phyloP scores from a whole-genome alignment of 2,888 invertebrate species.

The Lissonota sp. region DNA sequence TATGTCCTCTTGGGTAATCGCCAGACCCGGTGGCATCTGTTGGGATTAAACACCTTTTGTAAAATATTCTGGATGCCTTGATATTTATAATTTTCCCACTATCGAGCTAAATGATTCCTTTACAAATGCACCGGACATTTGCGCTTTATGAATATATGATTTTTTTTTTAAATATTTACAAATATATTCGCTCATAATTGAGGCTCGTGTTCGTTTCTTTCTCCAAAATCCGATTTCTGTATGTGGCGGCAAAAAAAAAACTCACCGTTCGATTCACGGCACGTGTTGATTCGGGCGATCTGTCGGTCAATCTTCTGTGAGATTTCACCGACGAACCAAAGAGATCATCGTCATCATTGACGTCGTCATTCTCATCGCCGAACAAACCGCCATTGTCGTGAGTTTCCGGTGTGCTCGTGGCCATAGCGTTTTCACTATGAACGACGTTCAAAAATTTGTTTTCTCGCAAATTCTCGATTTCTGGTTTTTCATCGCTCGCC shows the following conservation, averaged over 20 bases:
- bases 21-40: slow-evolving; percentile 87
- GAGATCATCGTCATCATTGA: slow-evolving; percentile 75
- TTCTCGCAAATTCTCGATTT: slow-evolving; percentile 39
- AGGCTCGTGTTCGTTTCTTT: neutral
- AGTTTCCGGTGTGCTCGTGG: slow-evolving; percentile 76
- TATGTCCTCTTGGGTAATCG: slow-evolving; percentile 84
- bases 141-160: no score
- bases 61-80: no score
- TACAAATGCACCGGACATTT: neutral
- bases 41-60: no score
- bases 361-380: slow-evolving; percentile 73
- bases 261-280: neutral
- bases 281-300: slow-evolving; percentile 54
- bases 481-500: slow-evolving; percentile 48
- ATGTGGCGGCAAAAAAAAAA: neutral
- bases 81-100: neutral
- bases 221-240: neutral
- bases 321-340: slow-evolving; percentile 69
- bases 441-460: slow-evolving; percentile 71
- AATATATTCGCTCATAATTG: no score
- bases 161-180: no score
- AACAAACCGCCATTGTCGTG: slow-evolving; percentile 73
- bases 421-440: slow-evolving; percentile 63
- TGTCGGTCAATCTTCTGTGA: slow-evolving; percentile 46
- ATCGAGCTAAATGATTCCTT: neutral